Evolutionary conservation across 2,113 vertebrate genomes (phyloP), one percentile per base, ranked within the genome.

Genomic region (Hystrix brachyura): DNA sequence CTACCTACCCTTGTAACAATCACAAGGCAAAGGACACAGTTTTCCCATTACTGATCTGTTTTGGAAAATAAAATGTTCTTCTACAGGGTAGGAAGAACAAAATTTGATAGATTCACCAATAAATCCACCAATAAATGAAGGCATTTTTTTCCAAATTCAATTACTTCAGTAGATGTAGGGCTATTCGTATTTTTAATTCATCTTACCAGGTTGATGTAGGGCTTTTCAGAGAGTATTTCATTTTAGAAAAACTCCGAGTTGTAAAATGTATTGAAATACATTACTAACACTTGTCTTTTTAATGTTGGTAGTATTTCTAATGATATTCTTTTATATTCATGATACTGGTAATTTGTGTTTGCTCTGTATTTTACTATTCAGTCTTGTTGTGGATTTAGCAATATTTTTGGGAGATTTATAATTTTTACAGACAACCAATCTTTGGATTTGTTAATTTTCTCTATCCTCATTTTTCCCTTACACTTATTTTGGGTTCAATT

Each of bases 201-300:
- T 62, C 57, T 96, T 67, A 18, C 48, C 65, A 32, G 8, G 55
- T 59, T 62, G 46, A 12, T 64, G 32, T 4, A 19, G 18, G 15
- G 29, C 51, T 85, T n/a, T 86, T 86, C 38, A 87, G 72, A 64
- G 21, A 81, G 29, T 87, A 7, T 87, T 91, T n/a, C 13, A 32
- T 93, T 87, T 94, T 87, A 62, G 76, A 76, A 87, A 82, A 94
- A 53, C 21, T 55, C 18, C 81, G 76, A 81, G 32, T 51, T 69
- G 27, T 55, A 60, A 62, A 48, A 29, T 87, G 19, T 51, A 60
- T 82, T 53, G 18, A 51, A 27, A 57, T 57, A 38, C 57, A 38
- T 53, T 69, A 5, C 21, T 79, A 79, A 90, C 60, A 85, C 5
- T 69, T 82, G 12, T 18, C 57, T 46, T 72, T 72, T 19, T 48